A percentile compares a stretch with the other conserved stretches of the same genome.
These are phyloP conservation scores for Spatulosminthurus flaviceps DNA, from an alignment of 2,888 invertebrate species.

Conservation along the genomic window DNA sequence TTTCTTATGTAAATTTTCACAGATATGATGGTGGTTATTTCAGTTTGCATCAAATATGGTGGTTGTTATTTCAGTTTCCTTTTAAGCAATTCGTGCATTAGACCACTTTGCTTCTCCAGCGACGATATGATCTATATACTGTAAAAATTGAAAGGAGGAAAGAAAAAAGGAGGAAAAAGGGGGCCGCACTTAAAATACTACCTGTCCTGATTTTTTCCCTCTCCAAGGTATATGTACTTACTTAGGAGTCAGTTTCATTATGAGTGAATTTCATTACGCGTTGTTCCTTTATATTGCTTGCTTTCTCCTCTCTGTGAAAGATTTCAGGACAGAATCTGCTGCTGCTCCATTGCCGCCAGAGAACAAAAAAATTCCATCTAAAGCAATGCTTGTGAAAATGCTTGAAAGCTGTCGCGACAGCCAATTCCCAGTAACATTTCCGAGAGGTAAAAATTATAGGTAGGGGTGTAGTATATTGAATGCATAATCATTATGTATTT, in stretches of 20 bases:
- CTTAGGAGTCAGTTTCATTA: slow-evolving; percentile 31
- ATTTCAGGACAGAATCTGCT: not conserved
- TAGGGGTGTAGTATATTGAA: no score
- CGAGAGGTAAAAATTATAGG: no score
- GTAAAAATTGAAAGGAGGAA: no score
- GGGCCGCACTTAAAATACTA: no score
- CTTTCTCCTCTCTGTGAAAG: not conserved
- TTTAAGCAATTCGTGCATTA: no score
- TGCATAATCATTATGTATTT: not conserved
- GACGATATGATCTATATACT: no score
- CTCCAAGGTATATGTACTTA: not conserved
- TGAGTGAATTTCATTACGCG: slow-evolving; percentile 34
- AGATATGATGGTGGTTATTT: no score
- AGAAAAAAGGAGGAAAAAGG: no score
- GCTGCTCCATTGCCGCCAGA: not conserved
- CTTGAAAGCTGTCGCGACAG: not conserved
- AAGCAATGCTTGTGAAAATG: not conserved
- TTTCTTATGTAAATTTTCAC: no score
- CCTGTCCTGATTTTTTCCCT: not conserved
- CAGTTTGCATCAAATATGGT: no score
- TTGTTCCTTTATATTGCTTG: slow-evolving; percentile 32
- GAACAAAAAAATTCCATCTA: not conserved
- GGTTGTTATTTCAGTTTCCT: no score
- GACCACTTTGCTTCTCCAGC: no score
- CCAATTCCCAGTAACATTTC: not conserved